These are phyloP conservation scores for Anoplius nigerrimus DNA, from an alignment of 2,888 invertebrate genomes.

Conservation along the genomic window DNA sequence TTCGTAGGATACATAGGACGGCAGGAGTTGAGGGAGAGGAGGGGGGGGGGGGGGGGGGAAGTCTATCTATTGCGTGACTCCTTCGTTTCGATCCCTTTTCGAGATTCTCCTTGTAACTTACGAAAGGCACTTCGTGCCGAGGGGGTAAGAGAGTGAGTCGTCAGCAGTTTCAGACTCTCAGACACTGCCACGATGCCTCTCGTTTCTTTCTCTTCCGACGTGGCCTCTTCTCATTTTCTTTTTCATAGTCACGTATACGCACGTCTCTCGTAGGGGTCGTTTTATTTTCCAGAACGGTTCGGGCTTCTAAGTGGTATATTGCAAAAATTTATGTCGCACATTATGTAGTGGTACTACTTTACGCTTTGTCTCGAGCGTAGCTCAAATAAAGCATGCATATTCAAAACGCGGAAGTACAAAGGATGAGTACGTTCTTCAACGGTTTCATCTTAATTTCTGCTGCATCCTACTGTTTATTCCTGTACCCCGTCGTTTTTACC, in stretches of 20 bases:
- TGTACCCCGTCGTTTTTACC: no score
- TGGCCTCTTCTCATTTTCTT: slow-evolving; percentile 6
- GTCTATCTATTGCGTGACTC: slow-evolving; percentile 35
- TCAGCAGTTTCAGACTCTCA: slow-evolving; percentile 55
- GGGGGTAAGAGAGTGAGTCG: slow-evolving; percentile 48
- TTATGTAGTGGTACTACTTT: no score
- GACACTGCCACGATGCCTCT: slow-evolving; percentile 24
- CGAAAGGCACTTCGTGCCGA: slow-evolving; percentile 41
- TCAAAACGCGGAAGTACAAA: no score
- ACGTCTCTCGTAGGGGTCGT: background rate
- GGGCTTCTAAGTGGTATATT: no score
- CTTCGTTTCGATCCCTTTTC: slow-evolving; percentile 35
- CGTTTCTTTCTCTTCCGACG: slow-evolving; percentile 25
- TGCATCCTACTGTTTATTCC: no score
- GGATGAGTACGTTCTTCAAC: no score
- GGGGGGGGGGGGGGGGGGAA: slow-evolving; percentile 19
- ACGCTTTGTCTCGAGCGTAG: no score
- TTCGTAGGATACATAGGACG: background rate
- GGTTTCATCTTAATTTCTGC: no score
- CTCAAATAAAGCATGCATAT: no score
- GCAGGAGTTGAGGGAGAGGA: slow-evolving; percentile 11
- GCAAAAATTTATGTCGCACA: no score
- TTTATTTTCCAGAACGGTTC: no score
- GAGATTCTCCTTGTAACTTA: slow-evolving; percentile 44
- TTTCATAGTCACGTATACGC: background rate